These are phyloP conservation scores for Mandrillus leucophaeus DNA, from an alignment of 2,113 vertebrate genomes.

Conservation along the genomic window DNA sequence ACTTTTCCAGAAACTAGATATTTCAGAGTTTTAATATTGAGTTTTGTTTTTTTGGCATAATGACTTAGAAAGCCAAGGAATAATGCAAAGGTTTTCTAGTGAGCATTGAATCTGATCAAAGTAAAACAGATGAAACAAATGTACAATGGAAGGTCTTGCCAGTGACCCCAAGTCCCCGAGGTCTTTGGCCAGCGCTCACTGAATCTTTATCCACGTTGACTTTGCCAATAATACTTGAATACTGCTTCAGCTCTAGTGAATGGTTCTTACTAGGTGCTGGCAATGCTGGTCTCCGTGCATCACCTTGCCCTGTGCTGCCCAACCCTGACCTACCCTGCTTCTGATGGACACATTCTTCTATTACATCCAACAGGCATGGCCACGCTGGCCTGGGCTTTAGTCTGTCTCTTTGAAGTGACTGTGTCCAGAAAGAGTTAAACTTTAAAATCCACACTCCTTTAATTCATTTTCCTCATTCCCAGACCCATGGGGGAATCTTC, in stretches of 20 bases:
- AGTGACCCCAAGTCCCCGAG: not conserved
- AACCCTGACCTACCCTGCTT: not conserved
- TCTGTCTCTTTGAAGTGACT: not conserved
- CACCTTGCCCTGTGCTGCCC: not conserved
- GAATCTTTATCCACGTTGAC: not conserved
- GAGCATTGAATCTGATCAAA: not conserved
- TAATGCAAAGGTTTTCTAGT: slow-evolving; percentile 19
- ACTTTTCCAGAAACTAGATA: not conserved
- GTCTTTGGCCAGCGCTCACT: not conserved
- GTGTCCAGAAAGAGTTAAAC: not conserved
- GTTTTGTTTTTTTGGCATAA: not conserved
- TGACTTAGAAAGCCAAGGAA: slow-evolving; percentile 35
- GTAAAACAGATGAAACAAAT: not conserved
- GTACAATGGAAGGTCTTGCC: not conserved
- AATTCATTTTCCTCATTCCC: slow-evolving; percentile 26
- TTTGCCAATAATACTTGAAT: not conserved
- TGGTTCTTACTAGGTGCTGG: not conserved
- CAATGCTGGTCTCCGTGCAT: not conserved
- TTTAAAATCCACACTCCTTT: not conserved
- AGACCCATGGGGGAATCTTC: not conserved
- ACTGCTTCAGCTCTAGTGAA: not conserved
- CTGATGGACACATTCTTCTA: not conserved
- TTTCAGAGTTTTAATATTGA: not conserved
- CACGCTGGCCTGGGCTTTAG: not conserved
- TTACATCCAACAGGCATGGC: not conserved